Conservation (phyloP, 2,113 vertebrate genomes). For the Nothocercus nigrocapillus region DNA sequence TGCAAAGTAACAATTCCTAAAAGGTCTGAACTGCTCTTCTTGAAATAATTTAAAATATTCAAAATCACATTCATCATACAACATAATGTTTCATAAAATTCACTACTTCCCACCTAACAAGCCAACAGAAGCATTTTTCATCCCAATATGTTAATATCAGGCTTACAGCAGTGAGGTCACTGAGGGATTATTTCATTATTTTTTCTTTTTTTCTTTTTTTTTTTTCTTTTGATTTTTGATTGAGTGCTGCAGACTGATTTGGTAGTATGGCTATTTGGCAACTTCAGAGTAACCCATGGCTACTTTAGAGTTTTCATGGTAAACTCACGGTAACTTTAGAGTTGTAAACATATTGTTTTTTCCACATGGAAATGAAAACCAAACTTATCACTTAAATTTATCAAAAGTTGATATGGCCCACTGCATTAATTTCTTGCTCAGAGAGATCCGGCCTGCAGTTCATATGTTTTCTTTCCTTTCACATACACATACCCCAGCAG, state of each 20-base stretch:
- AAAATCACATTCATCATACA: neutral
- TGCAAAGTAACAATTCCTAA: neutral
- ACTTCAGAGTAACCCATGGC: neutral
- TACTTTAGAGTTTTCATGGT: neutral
- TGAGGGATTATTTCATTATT: neutral
- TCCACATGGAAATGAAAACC: neutral
- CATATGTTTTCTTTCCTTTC: neutral
- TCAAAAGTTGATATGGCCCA: neutral
- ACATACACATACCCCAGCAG: rapidly evolving
- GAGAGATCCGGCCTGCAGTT: neutral
- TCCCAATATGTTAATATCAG: neutral
- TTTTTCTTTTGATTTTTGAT: neutral
- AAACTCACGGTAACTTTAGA: neutral
- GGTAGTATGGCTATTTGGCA: neutral
- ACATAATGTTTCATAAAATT: neutral
- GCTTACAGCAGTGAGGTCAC: neutral
- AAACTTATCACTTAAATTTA: neutral
- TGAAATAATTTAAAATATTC: neutral
- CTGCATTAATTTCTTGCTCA: neutral
- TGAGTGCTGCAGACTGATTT: neutral
- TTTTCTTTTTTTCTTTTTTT: no score
- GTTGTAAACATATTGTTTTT: neutral
- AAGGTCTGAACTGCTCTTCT: neutral
- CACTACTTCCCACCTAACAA: neutral
- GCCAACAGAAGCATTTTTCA: neutral